phyloP scores from a whole-genome alignment of 2,888 invertebrate species.

The Andrena haemorrhoa region DNA sequence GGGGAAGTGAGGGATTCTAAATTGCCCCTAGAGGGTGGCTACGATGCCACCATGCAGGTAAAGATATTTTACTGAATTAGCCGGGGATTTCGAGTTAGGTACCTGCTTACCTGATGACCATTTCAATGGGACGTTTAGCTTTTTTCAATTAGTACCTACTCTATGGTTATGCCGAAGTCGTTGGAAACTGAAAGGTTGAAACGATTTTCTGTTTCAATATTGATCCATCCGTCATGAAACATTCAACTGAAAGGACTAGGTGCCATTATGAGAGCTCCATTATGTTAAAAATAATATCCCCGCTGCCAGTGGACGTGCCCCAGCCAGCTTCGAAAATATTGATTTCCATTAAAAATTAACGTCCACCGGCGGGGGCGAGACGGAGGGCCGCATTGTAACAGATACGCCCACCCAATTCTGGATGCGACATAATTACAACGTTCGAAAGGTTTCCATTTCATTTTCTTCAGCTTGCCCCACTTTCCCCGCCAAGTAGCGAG shows the following conservation, averaged over 20 bases:
- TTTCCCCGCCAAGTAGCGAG: neutral
- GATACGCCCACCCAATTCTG: slow-evolving; percentile 9
- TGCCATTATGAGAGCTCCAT: neutral
- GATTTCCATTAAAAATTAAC: slow-evolving; percentile 16
- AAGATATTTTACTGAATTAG: too few species aligned
- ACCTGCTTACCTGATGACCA: neutral
- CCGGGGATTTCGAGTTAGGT: neutral
- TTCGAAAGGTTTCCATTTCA: neutral
- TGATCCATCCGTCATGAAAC: neutral
- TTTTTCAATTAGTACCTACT: too few species aligned
- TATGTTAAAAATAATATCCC: neutral
- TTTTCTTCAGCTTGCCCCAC: neutral
- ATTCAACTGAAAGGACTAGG: neutral
- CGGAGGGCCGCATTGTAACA: neutral
- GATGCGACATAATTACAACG: neutral
- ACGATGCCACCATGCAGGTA: too few species aligned
- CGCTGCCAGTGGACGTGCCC: neutral
- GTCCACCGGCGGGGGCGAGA: neutral
- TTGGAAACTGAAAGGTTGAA: too few species aligned
- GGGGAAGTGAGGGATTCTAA: neutral
- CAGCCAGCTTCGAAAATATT: slow-evolving; percentile 9
- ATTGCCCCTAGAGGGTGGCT: neutral
- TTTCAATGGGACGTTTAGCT: too few species aligned
- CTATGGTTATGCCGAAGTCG: too few species aligned
- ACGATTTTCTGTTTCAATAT: too few species aligned